Percentiles rank a stretch among this genome's conserved stretches.
Evolutionary conservation across 2,113 vertebrate genomes (phyloP).

Genomic region (Thamnaconus septentrionalis): DNA sequence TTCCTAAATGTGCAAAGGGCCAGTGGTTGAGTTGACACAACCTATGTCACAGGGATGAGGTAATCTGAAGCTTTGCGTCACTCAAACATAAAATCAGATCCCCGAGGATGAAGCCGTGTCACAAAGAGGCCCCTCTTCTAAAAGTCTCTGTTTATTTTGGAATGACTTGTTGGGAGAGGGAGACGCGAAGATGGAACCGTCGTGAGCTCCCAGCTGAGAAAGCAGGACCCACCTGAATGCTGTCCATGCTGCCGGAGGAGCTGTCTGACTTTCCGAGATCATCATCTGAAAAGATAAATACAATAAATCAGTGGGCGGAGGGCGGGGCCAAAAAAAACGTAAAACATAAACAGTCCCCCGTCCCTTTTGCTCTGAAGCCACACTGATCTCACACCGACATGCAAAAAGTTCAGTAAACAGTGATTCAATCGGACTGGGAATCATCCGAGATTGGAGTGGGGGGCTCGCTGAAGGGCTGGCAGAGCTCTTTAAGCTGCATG

Average conservation of each 20-base stretch:
- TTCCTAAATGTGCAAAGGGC: too few relatives aligned
- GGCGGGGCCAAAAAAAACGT: background rate
- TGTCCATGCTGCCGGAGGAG: constrained; percentile 89
- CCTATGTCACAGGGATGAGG: too few relatives aligned
- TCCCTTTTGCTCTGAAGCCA: constrained; percentile 10
- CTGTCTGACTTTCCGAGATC: constrained; percentile 91
- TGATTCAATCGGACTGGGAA: constrained; percentile 27
- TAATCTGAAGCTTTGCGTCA: too few relatives aligned
- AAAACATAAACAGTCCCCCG: constrained; percentile 3
- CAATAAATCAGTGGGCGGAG: constrained; percentile 6
- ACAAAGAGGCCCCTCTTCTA: too few relatives aligned
- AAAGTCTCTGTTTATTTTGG: too few relatives aligned
- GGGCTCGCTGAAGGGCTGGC: constrained; percentile 16
- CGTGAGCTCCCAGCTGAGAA: constrained; percentile 4
- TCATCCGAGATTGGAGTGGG: constrained; percentile 21
- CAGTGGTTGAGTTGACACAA: too few relatives aligned
- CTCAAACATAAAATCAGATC: too few relatives aligned
- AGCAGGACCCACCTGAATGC: constrained; percentile 84
- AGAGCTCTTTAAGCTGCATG: constrained; percentile 19
- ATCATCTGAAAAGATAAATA: constrained; percentile 82
- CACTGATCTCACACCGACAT: constrained; percentile 29
- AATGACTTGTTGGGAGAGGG: too few relatives aligned
- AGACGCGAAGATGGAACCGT: background rate
- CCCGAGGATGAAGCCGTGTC: too few relatives aligned
- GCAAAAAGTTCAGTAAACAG: constrained; percentile 43